These are phyloP conservation scores for Latrodectus hesperus DNA, from an alignment of 2,888 invertebrate species.

Conservation along the genomic window DNA sequence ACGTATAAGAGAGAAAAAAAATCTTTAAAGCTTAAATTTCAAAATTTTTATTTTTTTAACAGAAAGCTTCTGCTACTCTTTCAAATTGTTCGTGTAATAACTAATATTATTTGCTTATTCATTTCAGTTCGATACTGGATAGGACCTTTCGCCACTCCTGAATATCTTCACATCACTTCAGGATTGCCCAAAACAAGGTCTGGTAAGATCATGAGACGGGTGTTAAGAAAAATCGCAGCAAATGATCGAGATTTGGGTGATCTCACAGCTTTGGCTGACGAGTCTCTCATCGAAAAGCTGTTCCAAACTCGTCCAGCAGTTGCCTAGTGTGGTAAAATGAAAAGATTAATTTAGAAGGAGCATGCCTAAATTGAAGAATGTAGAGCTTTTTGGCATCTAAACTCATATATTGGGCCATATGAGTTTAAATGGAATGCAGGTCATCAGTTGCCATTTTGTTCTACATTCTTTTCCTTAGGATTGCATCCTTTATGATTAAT, in stretches of 20 bases:
- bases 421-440: too few species aligned
- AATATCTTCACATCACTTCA: conserved; percentile 86
- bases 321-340: neutral
- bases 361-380: conserved; percentile 7
- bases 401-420: too few species aligned
- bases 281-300: conserved; percentile 86
- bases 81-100: too few species aligned
- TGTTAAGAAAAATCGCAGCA: conserved; percentile 92
- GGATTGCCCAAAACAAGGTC: conserved; percentile 97
- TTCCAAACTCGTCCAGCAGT: conserved; percentile 76
- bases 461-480: too few species aligned
- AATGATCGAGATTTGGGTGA: conserved; percentile 94
- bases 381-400: too few species aligned
- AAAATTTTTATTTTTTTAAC: too few species aligned
- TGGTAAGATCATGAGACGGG: conserved; percentile 98
- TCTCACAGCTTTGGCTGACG: conserved; percentile 93
- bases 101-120: neutral
- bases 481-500: too few species aligned
- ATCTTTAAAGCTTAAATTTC: too few species aligned
- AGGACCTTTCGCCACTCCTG: conserved; percentile 97
- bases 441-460: too few species aligned
- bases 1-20: too few species aligned
- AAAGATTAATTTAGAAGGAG: neutral
- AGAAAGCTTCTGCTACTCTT: too few species aligned
- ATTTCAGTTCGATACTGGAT: conserved; percentile 88